phyloP scores from a whole-genome alignment of 1,140 invertebrate genomes.

The Anastatus disparis region DNA sequence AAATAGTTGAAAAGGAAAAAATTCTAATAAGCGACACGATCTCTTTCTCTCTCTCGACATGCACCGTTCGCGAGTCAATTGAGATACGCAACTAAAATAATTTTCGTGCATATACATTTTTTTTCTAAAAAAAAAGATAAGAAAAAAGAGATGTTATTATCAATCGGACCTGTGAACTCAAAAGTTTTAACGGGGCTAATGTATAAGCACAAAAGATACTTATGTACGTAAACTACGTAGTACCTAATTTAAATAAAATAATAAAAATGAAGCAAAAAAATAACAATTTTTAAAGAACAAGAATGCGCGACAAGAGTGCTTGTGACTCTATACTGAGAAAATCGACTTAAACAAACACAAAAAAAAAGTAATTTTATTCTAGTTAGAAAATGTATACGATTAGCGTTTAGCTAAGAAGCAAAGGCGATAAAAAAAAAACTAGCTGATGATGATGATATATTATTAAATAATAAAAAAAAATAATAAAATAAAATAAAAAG shows the following conservation, averaged over 20 bases:
- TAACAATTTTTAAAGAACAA: not conserved
- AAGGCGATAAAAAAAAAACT: slow-evolving; percentile 43
- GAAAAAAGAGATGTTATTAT: not conserved
- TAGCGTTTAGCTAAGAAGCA: slow-evolving; percentile 59
- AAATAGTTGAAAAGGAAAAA: slow-evolving; percentile 43
- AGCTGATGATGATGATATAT: slow-evolving; percentile 33
- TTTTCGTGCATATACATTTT: not conserved
- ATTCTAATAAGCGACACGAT: slow-evolving; percentile 32
- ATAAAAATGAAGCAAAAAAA: slow-evolving; percentile 12
- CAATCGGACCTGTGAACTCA: not conserved
- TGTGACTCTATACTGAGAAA: too few relatives aligned
- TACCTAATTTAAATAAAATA: slow-evolving; percentile 23
- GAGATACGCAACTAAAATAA: slow-evolving; percentile 8
- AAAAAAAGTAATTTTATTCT: slow-evolving; percentile 65
- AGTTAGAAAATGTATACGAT: slow-evolving; percentile 69
- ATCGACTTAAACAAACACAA: slow-evolving; percentile 54
- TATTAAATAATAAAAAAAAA: too few relatives aligned
- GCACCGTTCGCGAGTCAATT: not conserved
- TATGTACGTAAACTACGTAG: slow-evolving; percentile 42
- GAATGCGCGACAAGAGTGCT: not conserved
- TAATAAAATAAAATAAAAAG: slow-evolving; percentile 35
- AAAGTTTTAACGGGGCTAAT: slow-evolving; percentile 2
- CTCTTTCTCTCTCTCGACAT: slow-evolving; percentile 33
- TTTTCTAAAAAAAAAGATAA: slow-evolving; percentile 1
- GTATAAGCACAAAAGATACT: slow-evolving; percentile 27